phyloP scores from a whole-genome alignment of 1,140 invertebrate species.

The Drosophila triauraria region DNA sequence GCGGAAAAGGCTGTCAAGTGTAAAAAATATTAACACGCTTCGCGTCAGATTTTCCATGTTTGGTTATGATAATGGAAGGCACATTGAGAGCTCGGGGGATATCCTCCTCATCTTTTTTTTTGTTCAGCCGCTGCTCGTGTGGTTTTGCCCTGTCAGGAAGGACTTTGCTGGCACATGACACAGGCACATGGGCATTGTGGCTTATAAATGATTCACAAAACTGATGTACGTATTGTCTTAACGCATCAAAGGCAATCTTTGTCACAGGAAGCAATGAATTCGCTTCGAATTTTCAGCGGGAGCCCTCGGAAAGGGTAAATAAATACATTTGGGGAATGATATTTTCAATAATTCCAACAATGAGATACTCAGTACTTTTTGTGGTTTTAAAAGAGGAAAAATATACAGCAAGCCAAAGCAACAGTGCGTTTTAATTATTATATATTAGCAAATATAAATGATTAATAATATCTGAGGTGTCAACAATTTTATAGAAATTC shows the following conservation, averaged over 20 bases:
- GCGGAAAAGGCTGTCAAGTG: constrained; percentile 58
- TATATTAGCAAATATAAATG: too few species aligned
- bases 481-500: too few species aligned
- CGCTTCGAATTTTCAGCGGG: constrained; percentile 12
- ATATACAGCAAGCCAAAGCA: too few species aligned
- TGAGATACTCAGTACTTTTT: neutral
- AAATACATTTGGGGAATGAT: neutral
- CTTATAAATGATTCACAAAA: constrained; percentile 66
- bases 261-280: constrained; percentile 56
- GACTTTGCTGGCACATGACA: constrained; percentile 24
- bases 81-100: constrained; percentile 51
- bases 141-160: constrained; percentile 31
- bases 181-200: constrained; percentile 38
- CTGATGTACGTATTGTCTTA: constrained; percentile 60
- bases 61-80: constrained; percentile 72
- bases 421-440: too few species aligned
- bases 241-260: constrained; percentile 63
- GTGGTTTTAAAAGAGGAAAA: too few species aligned
- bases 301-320: constrained; percentile 25
- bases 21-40: constrained; percentile 72
- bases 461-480: too few species aligned
- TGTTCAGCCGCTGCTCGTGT: constrained; percentile 17
- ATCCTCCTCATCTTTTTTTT: constrained; percentile 22
- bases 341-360: neutral
- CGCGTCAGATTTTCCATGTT: constrained; percentile 75